Evolutionary conservation across 2,888 invertebrate genomes (phyloP).

Genomic region (Cremastinae sp.): DNA sequence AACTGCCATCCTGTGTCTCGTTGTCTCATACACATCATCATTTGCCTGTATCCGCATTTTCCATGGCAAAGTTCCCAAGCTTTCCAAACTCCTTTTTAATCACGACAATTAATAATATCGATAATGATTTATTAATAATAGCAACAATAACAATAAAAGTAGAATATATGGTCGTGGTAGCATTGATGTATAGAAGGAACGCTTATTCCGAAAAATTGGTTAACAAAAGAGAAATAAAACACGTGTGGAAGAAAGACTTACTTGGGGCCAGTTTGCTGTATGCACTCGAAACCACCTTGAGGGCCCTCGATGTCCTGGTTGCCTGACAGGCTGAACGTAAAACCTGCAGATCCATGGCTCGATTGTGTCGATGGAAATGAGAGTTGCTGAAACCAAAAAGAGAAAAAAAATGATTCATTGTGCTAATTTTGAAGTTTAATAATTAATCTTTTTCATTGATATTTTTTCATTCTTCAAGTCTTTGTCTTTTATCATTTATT

Average conservation of each 20-base stretch:
- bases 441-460: no score
- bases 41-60: conserved; percentile 97
- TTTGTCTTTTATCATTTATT: no score
- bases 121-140: background rate
- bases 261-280: conserved; percentile 85
- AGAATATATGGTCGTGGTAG: no score
- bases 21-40: conserved; percentile 97
- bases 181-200: no score
- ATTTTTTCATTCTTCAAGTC: no score
- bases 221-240: background rate
- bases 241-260: conserved; percentile 66
- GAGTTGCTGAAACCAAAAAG: conserved; percentile 84
- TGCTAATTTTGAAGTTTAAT: no score
- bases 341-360: conserved; percentile 83
- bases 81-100: conserved; percentile 85
- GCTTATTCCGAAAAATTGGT: no score
- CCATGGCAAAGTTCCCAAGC: conserved; percentile 92
- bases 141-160: background rate
- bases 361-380: conserved; percentile 86
- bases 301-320: conserved; percentile 91
- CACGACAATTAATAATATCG: background rate
- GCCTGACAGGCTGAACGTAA: conserved; percentile 90
- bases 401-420: background rate
- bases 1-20: conserved; percentile 94
- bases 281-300: conserved; percentile 96